Evolutionary conservation across 1,140 invertebrate species (phyloP), one percentile per base, ranked within the genome.

Genomic region (Cyrtorhinus lividipennis): DNA sequence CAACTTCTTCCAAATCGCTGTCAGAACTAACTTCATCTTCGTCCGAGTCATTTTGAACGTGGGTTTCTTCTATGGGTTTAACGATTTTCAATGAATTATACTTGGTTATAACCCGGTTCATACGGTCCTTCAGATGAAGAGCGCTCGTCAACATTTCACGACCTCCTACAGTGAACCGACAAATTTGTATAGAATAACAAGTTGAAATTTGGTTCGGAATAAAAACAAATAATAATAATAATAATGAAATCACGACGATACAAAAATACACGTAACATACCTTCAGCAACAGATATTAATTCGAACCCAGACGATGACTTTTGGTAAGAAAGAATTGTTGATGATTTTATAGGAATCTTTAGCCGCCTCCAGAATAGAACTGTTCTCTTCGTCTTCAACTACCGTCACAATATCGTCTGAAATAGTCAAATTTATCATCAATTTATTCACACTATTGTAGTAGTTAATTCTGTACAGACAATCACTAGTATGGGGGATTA

Each of bases 281-380:
- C 68, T 65, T 66, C 62, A 45, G 44, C 60, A 62, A 69, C 70
- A 13, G 67, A 66, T 13, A 69, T 59, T 23, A 70, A 62, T 62
- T 68, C 60, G 46, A 72, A n/a, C 62, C 72, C 71, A 73, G 53
- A 68, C 68, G 61, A 68, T 70, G 12, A 71, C 65, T 38, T 63
- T 63, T 15, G 71, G 68, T 8, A 72, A 59, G 48, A 67, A 70
- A 61, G 67, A 66, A 58, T 71, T 70, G n/a, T 66, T 69, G 2
- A 71, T 66, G 8, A 71, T 23, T 53, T 56, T 67, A 13, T 65
- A 69, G 8, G 66, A 53, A 26, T 73, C 72, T 48, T 66, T 64
- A 1, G 69, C 67, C 64, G 66, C 71, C 59, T 73, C 72, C 24
- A 73, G 61, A 1, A 73, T 62, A 10, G 64, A 60, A 25, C 30